Evolutionary conservation across 2,888 invertebrate species (phyloP), one percentile per base, ranked within the genome.

Genomic region (Mimumesa dahlbomi): DNA sequence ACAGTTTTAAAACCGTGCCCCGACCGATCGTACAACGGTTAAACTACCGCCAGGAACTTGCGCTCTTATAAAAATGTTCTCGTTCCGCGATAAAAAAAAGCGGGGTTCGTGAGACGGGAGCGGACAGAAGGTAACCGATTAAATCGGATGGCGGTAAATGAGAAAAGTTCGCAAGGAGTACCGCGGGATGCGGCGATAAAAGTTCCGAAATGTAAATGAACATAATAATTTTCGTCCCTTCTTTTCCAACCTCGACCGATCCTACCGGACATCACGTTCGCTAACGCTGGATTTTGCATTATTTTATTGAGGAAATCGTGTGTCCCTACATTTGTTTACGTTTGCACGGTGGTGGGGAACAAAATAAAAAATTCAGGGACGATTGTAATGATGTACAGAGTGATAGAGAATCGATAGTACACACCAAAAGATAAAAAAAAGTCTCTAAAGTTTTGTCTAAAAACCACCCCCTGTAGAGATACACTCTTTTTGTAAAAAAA

Each of bases 121-220:
- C 9, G 16, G 45, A 19, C 25, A 56, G 52, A 45, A 58, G 25
- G 42, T 18, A 19, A 42, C 62, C 56, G 70, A 70, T 70, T 70
- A 70, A 70, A 70, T 61, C 70, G 67, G 42, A 56, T 36, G 52
- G 36, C 56, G 50, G 56, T 67, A 67, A 70, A 70, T 57, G 70
- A 70, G 70, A 70, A 70, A 70, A 70, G 67, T 70, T 70, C 13
- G 29, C 9, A 38, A 67, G 22, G 34, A 50, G 46, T 48, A 46
- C 11, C 50, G 34, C 50, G 34, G 46, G 62, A 18, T 48, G 56
- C 21, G 67, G 16, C 50, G 70, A 62, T 61, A 59, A 70, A 70
- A 67, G 54, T 67, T 62, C 21, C 36, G 38, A 56, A 61, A 62
- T 67, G 61, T 68, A 70, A 70, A 70, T 70, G 67, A 67, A 68